Percentiles rank a stretch among this genome's conserved stretches.
Evolutionary conservation across 2,797 vertebrate species (phyloP).

Genomic region (Pogonophryne albipinna): DNA sequence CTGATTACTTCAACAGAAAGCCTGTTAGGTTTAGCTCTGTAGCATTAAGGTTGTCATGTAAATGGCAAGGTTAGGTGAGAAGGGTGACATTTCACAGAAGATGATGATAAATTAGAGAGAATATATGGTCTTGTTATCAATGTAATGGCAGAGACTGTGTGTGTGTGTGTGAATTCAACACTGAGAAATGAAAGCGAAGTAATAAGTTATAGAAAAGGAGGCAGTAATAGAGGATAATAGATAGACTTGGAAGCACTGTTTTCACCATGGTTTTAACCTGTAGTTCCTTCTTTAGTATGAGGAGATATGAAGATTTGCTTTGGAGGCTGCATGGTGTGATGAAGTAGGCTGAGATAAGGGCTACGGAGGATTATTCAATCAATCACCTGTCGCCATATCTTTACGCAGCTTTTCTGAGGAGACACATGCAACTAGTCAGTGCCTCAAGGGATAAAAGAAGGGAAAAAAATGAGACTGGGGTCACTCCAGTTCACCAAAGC

Average conservation of each 20-base stretch:
- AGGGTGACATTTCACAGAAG: constrained; percentile 23
- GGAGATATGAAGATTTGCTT: constrained; percentile 67
- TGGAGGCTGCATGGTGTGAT: constrained; percentile 66
- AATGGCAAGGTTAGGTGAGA: constrained; percentile 20
- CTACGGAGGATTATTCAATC: constrained; percentile 75
- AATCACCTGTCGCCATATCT: constrained; percentile 77
- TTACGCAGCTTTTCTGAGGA: constrained; percentile 64
- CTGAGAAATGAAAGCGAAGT: constrained; percentile 16
- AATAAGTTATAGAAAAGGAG: constrained; percentile 17
- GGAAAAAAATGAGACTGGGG: constrained; percentile 47
- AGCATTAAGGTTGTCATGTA: constrained; percentile 9
- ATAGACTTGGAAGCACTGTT: constrained; percentile 34
- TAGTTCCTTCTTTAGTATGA: constrained; percentile 51
- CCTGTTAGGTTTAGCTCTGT: neutral
- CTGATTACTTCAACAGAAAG: constrained; percentile 10
- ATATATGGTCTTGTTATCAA: constrained; percentile 15
- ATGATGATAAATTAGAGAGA: constrained; percentile 30
- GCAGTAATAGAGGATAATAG: neutral
- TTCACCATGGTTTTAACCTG: constrained; percentile 51
- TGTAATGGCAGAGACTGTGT: neutral
- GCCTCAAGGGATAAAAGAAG: constrained; percentile 56
- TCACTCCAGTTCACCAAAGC: constrained; percentile 45
- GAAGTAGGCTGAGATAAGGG: constrained; percentile 72
- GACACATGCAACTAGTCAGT: constrained; percentile 64
- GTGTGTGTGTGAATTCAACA: neutral